phyloP scores from a whole-genome alignment of 2,888 invertebrate genomes.

The Unio delphinus region DNA sequence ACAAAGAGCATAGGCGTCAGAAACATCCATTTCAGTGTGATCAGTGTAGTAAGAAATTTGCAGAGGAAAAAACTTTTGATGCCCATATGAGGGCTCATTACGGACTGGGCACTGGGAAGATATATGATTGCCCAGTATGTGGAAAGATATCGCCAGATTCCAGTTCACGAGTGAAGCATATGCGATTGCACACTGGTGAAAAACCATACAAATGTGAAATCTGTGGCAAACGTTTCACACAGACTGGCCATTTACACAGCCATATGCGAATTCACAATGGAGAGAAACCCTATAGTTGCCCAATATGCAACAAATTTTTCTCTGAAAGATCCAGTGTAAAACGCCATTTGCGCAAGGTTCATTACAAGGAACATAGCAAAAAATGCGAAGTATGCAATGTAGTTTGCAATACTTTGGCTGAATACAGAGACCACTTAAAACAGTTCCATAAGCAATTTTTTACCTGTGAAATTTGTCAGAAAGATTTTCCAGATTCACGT shows the following conservation, averaged over 20 bases:
- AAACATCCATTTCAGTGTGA: constrained; percentile 36
- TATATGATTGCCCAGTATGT: constrained; percentile 38
- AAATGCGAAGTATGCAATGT: constrained; percentile 33
- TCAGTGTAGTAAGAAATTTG: constrained; percentile 16
- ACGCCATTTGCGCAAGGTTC: constrained; percentile 36
- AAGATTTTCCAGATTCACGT: constrained; percentile 32
- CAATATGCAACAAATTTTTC: constrained; percentile 32
- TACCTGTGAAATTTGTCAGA: constrained; percentile 27
- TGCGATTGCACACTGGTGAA: constrained; percentile 34
- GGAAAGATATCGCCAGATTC: constrained; percentile 35
- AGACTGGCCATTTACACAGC: constrained; percentile 33
- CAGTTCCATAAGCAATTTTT: constrained; percentile 28
- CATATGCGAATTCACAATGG: constrained; percentile 38
- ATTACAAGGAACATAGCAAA: constrained; percentile 36
- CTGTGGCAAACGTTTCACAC: constrained; percentile 35
- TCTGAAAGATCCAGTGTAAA: constrained; percentile 37
- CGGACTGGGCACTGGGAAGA: constrained; percentile 11
- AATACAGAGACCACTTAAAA: constrained; percentile 28
- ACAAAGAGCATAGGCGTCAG: constrained; percentile 27
- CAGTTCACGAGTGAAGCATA: constrained; percentile 35
- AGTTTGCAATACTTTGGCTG: constrained; percentile 29
- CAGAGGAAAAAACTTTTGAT: constrained; percentile 25
- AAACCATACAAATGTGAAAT: constrained; percentile 36
- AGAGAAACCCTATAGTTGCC: constrained; percentile 35
- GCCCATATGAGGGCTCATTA: constrained; percentile 30